Conservation (phyloP, 2,888 invertebrate genomes). For the Auanema sp. region DNA sequence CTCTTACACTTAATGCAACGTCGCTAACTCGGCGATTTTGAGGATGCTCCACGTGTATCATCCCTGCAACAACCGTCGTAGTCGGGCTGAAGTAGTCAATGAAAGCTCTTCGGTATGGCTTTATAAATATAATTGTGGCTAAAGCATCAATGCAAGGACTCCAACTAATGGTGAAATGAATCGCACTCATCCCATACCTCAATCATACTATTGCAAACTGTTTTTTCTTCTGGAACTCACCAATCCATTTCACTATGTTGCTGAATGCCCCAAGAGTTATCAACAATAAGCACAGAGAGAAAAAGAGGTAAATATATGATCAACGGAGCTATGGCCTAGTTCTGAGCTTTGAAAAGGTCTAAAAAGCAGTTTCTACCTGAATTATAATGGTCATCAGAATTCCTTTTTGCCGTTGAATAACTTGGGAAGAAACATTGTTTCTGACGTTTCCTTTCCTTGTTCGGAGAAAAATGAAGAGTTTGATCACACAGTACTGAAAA, state of each 20-base stretch:
- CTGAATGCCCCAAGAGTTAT: not conserved
- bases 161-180: constrained; percentile 7
- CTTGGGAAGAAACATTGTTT: constrained; percentile 11
- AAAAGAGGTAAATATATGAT: constrained; percentile 13
- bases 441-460: constrained; percentile 6
- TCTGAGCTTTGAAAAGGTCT: too few relatives aligned
- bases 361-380: too few relatives aligned
- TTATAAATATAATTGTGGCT: constrained; percentile 13
- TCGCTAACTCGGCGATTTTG: too few relatives aligned
- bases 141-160: constrained; percentile 16
- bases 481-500: constrained; percentile 1
- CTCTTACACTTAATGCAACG: too few relatives aligned
- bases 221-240: not conserved
- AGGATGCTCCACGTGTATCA: too few relatives aligned
- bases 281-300: constrained; percentile 8
- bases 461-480: constrained; percentile 11
- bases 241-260: not conserved
- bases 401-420: constrained; percentile 17
- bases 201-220: not conserved
- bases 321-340: constrained; percentile 14
- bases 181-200: constrained; percentile 4
- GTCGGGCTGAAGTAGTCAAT: constrained; percentile 2
- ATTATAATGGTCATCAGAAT: constrained; percentile 16
- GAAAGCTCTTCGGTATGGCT: constrained; percentile 13
- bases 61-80: too few relatives aligned